Percentiles rank a stretch among this genome's conserved stretches.
phyloP scores from a whole-genome alignment of 2,113 vertebrate genomes.

The Xyrauchen texanus region DNA sequence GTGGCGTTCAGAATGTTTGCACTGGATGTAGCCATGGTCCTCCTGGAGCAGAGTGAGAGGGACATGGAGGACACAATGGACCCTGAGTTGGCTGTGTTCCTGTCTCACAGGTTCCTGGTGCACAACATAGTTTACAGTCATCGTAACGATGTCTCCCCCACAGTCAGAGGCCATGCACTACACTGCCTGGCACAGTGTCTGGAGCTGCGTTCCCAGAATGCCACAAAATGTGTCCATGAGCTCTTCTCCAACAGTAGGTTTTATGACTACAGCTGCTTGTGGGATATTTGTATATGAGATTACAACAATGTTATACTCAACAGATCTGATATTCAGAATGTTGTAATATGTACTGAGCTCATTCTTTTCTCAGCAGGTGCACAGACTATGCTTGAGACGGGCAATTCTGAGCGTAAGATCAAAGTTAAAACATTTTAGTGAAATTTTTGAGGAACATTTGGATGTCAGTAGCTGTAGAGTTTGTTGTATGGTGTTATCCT shows the following conservation, averaged over 20 bases:
- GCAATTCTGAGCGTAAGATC: constrained; percentile 65
- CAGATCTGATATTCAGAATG: background rate
- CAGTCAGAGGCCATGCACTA: constrained; percentile 84
- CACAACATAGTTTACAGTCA: constrained; percentile 84
- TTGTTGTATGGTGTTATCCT: background rate
- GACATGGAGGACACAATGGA: constrained; percentile 62
- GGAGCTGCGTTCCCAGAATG: constrained; percentile 70
- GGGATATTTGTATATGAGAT: background rate
- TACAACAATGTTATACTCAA: background rate
- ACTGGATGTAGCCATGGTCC: constrained; percentile 85
- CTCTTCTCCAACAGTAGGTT: constrained; percentile 80
- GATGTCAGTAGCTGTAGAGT: background rate
- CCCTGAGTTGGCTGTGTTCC: constrained; percentile 68
- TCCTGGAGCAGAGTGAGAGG: constrained; percentile 83
- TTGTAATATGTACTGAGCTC: background rate
- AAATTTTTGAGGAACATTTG: background rate
- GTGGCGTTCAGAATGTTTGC: constrained; percentile 84
- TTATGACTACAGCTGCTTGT: background rate
- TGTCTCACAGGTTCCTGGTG: constrained; percentile 86
- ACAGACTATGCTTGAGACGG: constrained; percentile 61
- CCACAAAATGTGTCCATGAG: constrained; percentile 74
- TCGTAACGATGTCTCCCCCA: constrained; percentile 80
- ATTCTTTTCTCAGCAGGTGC: constrained; percentile 57
- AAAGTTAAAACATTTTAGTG: background rate
- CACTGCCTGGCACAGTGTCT: constrained; percentile 85